Conservation (phyloP, 2,888 invertebrate species). For the Stratiomys singularior region DNA sequence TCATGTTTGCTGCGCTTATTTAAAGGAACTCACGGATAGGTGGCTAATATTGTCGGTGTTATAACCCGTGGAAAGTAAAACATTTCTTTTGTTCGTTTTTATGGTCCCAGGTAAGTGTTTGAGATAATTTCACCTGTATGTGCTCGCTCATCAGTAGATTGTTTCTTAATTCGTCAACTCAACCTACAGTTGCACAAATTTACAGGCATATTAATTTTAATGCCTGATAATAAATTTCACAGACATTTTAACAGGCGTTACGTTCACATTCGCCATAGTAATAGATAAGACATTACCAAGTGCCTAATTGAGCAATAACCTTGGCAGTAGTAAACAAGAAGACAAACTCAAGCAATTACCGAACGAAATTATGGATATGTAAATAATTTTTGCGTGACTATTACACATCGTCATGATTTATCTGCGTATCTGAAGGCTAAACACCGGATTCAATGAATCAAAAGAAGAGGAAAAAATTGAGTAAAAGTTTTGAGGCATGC, state of each 20-base stretch:
- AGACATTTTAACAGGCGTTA: neutral
- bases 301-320: conserved; percentile 34
- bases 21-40: too few relatives aligned
- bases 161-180: too few relatives aligned
- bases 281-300: neutral
- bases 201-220: too few relatives aligned
- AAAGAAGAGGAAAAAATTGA: too few relatives aligned
- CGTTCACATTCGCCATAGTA: neutral
- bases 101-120: too few relatives aligned
- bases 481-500: neutral
- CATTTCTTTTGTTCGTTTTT: too few relatives aligned
- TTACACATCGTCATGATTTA: neutral
- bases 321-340: conserved; percentile 25
- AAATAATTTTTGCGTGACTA: conserved; percentile 8
- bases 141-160: too few relatives aligned
- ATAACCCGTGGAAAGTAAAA: too few relatives aligned
- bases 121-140: too few relatives aligned
- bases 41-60: too few relatives aligned
- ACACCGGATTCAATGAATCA: neutral
- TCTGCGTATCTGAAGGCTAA: neutral
- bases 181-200: too few relatives aligned
- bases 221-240: neutral
- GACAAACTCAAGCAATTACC: neutral
- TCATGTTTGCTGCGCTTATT: too few relatives aligned
- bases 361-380: neutral